Evolutionary conservation across 2,797 vertebrate genomes (phyloP), one percentile per base, ranked within the genome.

Genomic region (Labeo calbasu): DNA sequence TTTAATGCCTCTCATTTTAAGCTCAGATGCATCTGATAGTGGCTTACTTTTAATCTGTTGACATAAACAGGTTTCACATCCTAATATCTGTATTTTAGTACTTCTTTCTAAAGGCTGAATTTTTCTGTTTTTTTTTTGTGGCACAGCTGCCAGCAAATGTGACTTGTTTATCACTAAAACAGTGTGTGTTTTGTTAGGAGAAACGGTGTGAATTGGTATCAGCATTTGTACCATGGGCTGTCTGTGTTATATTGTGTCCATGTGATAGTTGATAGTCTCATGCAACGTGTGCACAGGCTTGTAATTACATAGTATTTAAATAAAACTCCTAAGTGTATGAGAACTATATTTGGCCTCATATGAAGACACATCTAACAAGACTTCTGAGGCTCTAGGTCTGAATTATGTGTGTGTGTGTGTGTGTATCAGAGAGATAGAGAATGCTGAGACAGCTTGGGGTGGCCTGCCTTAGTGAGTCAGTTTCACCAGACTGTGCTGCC

Each of bases 381-480:
- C 61, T 21, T 69, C 55, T 73, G 55, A 12, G 7, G 3, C 13
- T 25, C 5, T 59, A 23, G 51, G 51, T 70, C 32, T 63, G 65
- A 51, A 19, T 25, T 51, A 11, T 70, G 8, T 43, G 57, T 70
- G 28, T 73, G 13, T 72, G 1, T 32, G 28, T 43, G 65, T 70
- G n/a, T 73, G 13, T 78, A 14, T 19, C 32, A 66, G 57, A 73
- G 65, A 28, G 19, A 43, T 13, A 2, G 48, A 59, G 14, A 63
- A 50, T 0, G 36, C 28, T 75, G 28, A 75, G 61, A 25, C 19
- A 48, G 19, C 9, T 17, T 81, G 36, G 61, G 59, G 9, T 55
- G 66, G 46, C 48, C 6, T 53, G 40, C 63, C 70, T 25, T 46
- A 32, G 61, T 86, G 86, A 85, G 77, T 89, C 88, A 84, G 53